A percentile compares a stretch with the other conserved stretches of the same genome.
Conservation (phyloP, 2,888 invertebrate genomes). For the Autographa gamma region DNA sequence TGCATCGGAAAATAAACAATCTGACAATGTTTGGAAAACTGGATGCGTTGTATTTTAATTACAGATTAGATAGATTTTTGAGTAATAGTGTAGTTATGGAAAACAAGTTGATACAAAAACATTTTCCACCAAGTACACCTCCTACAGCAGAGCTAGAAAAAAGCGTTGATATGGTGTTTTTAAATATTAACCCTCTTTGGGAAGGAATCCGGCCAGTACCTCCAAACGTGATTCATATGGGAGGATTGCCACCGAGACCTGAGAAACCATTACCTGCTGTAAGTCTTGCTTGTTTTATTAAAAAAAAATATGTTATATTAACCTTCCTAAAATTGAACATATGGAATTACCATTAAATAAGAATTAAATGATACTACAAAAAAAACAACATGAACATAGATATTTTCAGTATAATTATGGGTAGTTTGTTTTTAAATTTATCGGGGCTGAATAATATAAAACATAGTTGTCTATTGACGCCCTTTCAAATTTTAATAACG, state of each 20-base stretch:
- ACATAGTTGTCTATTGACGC: too few relatives aligned
- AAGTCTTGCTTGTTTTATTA: conserved; percentile 13
- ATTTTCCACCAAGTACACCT: conserved; percentile 62
- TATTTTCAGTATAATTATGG: too few relatives aligned
- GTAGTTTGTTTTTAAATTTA: too few relatives aligned
- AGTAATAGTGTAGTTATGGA: conserved; percentile 29
- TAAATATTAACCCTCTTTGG: conserved; percentile 77
- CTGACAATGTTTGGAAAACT: conserved; percentile 65
- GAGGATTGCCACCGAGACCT: conserved; percentile 77
- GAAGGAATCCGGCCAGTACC: conserved; percentile 73
- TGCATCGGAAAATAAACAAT: conserved; percentile 59
- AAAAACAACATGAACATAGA: too few relatives aligned
- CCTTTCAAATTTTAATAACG: too few relatives aligned
- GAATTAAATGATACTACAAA: too few relatives aligned
- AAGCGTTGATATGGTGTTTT: conserved; percentile 75
- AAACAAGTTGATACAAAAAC: conserved; percentile 44
- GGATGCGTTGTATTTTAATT: conserved; percentile 52
- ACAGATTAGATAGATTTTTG: conserved; percentile 18
- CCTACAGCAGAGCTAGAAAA: conserved; percentile 54
- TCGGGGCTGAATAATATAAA: too few relatives aligned
- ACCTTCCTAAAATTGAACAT: too few relatives aligned
- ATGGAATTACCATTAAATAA: background rate
- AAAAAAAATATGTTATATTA: too few relatives aligned
- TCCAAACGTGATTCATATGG: conserved; percentile 76
- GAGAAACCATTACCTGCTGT: conserved; percentile 77